phyloP scores from a whole-genome alignment of 2,888 invertebrate genomes.

The Orthosia gracilis region DNA sequence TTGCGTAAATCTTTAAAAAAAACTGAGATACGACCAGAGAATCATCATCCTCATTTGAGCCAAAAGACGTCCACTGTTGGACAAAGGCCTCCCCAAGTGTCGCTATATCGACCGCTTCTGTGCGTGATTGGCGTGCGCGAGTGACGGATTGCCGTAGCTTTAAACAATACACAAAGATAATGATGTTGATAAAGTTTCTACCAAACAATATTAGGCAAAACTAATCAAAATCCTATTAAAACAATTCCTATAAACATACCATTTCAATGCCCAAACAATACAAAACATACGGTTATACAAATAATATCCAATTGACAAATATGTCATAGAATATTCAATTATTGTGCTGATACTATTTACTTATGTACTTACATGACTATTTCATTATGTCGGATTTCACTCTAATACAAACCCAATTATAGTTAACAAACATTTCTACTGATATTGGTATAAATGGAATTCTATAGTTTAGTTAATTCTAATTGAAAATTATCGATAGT shows the following conservation, averaged over 20 bases:
- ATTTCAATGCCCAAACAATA: neutral
- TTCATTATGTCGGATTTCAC: constrained; percentile 58
- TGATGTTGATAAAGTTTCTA: neutral
- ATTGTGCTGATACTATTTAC: constrained; percentile 55
- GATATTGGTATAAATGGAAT: constrained; percentile 33
- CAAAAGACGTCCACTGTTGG: too few species aligned
- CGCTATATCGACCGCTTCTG: too few species aligned
- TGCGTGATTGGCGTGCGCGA: too few species aligned
- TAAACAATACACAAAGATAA: too few species aligned
- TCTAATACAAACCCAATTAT: constrained; percentile 66
- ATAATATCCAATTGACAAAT: constrained; percentile 34
- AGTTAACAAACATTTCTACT: constrained; percentile 65
- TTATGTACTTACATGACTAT: constrained; percentile 36
- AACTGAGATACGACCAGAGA: too few species aligned
- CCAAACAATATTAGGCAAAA: neutral
- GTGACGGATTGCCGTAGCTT: too few species aligned
- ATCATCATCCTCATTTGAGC: too few species aligned
- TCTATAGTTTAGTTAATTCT: constrained; percentile 19
- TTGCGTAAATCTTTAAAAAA: too few species aligned
- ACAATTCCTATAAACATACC: neutral
- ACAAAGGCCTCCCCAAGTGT: too few species aligned
- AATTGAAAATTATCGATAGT: constrained; percentile 26
- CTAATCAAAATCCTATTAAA: neutral
- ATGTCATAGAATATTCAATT: constrained; percentile 47
- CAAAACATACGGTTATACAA: constrained; percentile 3